A percentile compares a stretch with the other conserved stretches of the same genome.
Conservation (phyloP, 2,888 invertebrate species). For the Tanytarsus gracilentus region DNA sequence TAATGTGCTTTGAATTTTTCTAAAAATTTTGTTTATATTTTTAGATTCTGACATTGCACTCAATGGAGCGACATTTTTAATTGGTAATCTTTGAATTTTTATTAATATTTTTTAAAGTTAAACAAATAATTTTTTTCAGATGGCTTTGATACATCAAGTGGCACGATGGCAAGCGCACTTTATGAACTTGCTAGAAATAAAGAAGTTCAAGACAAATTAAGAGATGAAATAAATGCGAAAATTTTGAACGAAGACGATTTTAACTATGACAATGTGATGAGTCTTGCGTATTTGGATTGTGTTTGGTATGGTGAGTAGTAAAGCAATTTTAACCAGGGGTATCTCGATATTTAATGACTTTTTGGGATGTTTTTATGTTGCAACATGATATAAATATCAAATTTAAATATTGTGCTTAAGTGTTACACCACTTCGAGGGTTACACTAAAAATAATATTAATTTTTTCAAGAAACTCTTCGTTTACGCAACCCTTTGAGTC, state of each 20-base stretch:
- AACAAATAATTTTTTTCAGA: constrained; percentile 34
- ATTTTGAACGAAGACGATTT: constrained; percentile 32
- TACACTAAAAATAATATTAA: not conserved
- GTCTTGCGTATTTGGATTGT: constrained; percentile 36
- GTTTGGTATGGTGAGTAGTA: constrained; percentile 34
- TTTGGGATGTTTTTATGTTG: not conserved
- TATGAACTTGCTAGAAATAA: constrained; percentile 34
- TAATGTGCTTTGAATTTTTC: not conserved
- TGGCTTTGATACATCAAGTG: constrained; percentile 36
- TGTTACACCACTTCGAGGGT: not conserved
- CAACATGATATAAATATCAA: not conserved
- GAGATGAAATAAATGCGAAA: constrained; percentile 34
- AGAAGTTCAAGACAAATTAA: constrained; percentile 34
- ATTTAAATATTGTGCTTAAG: not conserved
- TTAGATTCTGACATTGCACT: constrained; percentile 34
- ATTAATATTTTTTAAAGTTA: not conserved
- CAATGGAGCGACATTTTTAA: constrained; percentile 30
- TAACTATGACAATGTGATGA: constrained; percentile 34
- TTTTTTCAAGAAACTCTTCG: constrained; percentile 29
- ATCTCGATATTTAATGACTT: not conserved
- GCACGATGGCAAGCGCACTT: constrained; percentile 33
- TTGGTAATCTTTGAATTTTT: not conserved
- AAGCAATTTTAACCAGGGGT: not conserved
- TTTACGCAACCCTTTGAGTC: not conserved
- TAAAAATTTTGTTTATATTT: not conserved